Conservation (phyloP, 2,113 vertebrate genomes). For the Carlito syrichta region DNA sequence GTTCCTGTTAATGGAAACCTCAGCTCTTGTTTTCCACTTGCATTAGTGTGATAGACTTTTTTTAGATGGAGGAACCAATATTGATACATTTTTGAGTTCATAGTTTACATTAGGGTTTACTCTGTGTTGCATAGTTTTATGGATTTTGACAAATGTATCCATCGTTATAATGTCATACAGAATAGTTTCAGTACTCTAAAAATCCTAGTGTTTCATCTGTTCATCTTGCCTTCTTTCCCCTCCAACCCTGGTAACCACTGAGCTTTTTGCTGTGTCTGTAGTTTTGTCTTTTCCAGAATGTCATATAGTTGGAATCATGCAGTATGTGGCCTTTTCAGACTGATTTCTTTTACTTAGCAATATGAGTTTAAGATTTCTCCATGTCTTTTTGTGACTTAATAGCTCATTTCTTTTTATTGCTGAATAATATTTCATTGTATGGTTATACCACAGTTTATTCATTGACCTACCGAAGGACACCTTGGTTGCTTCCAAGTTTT, state of each 20-base stretch:
- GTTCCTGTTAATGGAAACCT: background rate
- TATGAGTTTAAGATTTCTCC: background rate
- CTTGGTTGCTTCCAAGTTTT: background rate
- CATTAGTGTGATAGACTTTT: background rate
- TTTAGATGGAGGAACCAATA: background rate
- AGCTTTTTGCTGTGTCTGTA: background rate
- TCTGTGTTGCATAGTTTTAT: background rate
- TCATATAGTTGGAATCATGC: background rate
- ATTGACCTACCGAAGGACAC: background rate
- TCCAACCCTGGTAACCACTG: background rate
- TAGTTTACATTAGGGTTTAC: background rate
- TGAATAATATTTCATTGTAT: background rate
- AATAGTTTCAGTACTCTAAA: background rate
- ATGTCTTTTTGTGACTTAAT: background rate
- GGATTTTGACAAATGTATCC: background rate
- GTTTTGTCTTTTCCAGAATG: background rate
- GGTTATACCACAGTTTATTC: background rate
- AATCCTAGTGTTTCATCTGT: background rate
- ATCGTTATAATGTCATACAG: background rate
- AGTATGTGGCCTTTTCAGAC: background rate
- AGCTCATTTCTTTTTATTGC: no score
- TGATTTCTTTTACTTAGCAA: background rate
- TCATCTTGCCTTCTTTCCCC: background rate
- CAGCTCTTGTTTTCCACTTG: background rate
- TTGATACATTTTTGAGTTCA: background rate